Base-by-base conservation (phyloP, 2,888 invertebrate species). In the Protophormia terraenovae region DNA sequence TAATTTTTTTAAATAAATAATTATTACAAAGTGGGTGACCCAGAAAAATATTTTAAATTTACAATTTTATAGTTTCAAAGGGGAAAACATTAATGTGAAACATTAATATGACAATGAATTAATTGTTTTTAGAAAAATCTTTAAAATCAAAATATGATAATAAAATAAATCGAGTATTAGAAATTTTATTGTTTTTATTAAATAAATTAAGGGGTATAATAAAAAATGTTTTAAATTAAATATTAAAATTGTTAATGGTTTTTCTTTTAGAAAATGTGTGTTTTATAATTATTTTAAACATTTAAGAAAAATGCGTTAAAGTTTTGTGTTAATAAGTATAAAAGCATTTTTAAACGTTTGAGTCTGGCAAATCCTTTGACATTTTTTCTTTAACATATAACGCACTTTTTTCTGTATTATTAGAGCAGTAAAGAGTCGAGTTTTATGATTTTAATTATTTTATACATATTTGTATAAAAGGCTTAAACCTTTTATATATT, bases 91-190 rank as follows among this genome's bases (percentile, higher is more conserved):
- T 35, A 73, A 80, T 35, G 58, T 58, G 6, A n/a, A 45, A 38
- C 55, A 58, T 73, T 47, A 73, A 80, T 47, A 47, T 73, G 73
- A 67, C 73, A n/a, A 58, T 38, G 66, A 73, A 38, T 47, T 80
- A 73, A 73, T 80, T 47, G 47, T 45, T 79, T 73, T 66, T 14
- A 50, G 5, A 12, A 27, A 58, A 71, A 27, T 58, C 27, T 19
- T 22, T 29, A 14, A 27, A 10, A 32, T 8, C 7, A 32, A 32
- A 32, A 32, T 32, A 8, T 32, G 10, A 8, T 10, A 3, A 32
- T 35, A 2, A 6, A 12, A 35, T 10, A 35, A 35, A 35, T 10
- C 12, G 35, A 35, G 16, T 7, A 16, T 19, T 16, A 7, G 1
- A 16, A 16, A 47, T 5, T 1, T 45, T 45, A 6, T 1, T 5